Evolutionary conservation across 2,888 invertebrate genomes (phyloP).

Genomic region (Magallana nippona): DNA sequence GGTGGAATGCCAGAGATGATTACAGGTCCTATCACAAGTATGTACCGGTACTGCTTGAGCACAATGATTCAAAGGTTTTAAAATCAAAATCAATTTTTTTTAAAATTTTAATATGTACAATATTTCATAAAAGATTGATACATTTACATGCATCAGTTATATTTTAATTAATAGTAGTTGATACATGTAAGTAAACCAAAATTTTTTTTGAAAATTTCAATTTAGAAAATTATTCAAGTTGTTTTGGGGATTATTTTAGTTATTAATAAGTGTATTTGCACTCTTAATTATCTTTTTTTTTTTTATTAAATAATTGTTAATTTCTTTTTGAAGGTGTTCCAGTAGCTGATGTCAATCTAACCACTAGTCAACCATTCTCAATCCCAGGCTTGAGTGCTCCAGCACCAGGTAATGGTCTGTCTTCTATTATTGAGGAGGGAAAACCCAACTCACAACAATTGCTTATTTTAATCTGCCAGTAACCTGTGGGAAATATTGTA

Average conservation of each 20-base stretch:
- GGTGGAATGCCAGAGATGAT: background rate
- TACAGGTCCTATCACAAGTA: background rate
- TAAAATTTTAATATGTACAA: background rate
- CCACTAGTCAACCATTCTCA: background rate
- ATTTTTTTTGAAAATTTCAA: no score
- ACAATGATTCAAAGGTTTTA: background rate
- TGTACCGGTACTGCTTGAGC: background rate
- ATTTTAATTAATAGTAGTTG: no score
- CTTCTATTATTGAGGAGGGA: background rate
- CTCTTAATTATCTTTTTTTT: no score
- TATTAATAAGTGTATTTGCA: no score
- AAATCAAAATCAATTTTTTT: background rate
- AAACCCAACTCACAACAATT: background rate
- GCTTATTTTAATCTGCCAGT: background rate
- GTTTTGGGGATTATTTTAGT: no score
- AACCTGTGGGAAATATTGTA: no score
- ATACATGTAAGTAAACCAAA: no score
- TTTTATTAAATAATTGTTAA: no score
- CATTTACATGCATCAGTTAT: no score
- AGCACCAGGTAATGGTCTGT: background rate
- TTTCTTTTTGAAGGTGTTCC: background rate
- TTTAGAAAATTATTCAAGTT: no score
- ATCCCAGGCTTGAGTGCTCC: background rate
- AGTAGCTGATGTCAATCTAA: background rate
- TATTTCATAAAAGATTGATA: no score